Conservation (phyloP, 2,797 vertebrate species). For the Crypturellus tataupa region DNA sequence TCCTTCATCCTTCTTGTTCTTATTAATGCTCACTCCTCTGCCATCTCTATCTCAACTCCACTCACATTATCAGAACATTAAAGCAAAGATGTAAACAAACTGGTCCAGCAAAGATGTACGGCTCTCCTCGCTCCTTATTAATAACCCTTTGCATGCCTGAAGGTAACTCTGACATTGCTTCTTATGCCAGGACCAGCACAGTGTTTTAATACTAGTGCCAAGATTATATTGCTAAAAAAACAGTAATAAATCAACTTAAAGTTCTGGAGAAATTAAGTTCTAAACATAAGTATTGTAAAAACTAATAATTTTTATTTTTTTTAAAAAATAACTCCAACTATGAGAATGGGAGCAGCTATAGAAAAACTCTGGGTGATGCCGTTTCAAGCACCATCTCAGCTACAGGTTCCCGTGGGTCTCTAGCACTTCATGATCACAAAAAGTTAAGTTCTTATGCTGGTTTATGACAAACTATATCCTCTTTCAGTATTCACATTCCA, state of each 20-base stretch:
- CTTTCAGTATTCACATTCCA: not conserved
- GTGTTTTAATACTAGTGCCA: not conserved
- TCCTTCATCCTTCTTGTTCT: not conserved
- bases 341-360: not conserved
- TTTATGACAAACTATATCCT: not conserved
- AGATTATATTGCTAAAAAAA: not conserved
- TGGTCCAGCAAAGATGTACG: not conserved
- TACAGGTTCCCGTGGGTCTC: not conserved
- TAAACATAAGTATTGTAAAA: not conserved
- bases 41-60: not conserved
- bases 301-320: fast-evolving
- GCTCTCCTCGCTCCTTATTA: not conserved
- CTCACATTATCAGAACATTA: not conserved
- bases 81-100: not conserved
- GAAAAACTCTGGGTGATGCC: not conserved
- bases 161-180: not conserved
- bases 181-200: not conserved
- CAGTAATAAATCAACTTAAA: not conserved
- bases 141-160: not conserved
- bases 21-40: not conserved
- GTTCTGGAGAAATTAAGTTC: not conserved
- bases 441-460: not conserved
- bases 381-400: not conserved
- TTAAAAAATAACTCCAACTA: not conserved
- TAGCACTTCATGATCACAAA: not conserved